phyloP scores from a whole-genome alignment of 2,888 invertebrate species.

The Dicranocentrus wangi region DNA sequence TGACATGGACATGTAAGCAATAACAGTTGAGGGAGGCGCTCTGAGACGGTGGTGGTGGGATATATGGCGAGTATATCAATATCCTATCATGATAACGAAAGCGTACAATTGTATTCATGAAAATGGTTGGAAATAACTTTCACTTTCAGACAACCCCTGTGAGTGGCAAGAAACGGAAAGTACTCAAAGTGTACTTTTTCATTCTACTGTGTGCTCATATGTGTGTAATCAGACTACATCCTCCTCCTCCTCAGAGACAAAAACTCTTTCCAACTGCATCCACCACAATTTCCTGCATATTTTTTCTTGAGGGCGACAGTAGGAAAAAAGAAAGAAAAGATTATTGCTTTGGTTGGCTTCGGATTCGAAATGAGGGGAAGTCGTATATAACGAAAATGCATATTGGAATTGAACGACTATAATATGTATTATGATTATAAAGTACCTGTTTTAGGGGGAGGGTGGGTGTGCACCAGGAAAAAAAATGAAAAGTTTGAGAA shows the following conservation, averaged over 20 bases:
- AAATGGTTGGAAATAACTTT: constrained; percentile 55
- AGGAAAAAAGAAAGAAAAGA: too few relatives aligned
- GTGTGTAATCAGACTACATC: constrained; percentile 56
- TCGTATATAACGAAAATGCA: too few relatives aligned
- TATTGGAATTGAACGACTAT: too few relatives aligned
- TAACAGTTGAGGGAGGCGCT: not conserved
- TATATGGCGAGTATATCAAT: not conserved
- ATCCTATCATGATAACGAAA: not conserved
- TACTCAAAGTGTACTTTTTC: constrained; percentile 3
- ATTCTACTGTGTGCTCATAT: constrained; percentile 47
- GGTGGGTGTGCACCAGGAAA: too few relatives aligned
- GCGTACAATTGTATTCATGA: constrained; percentile 49
- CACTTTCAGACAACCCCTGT: constrained; percentile 37
- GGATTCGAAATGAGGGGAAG: too few relatives aligned
- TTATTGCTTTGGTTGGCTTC: too few relatives aligned
- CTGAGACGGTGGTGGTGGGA: not conserved
- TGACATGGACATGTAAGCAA: constrained; percentile 61
- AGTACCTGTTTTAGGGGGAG: too few relatives aligned
- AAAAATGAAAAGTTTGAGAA: too few relatives aligned
- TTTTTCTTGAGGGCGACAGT: not conserved
- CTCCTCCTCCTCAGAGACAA: constrained; percentile 60
- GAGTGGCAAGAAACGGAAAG: constrained; percentile 10
- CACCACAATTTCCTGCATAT: constrained; percentile 50
- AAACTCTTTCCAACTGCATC: constrained; percentile 60
- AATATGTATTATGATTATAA: too few relatives aligned